These are phyloP conservation scores for Pyrochroa serraticornis DNA, from an alignment of 2,888 invertebrate species.

Conservation along the genomic window DNA sequence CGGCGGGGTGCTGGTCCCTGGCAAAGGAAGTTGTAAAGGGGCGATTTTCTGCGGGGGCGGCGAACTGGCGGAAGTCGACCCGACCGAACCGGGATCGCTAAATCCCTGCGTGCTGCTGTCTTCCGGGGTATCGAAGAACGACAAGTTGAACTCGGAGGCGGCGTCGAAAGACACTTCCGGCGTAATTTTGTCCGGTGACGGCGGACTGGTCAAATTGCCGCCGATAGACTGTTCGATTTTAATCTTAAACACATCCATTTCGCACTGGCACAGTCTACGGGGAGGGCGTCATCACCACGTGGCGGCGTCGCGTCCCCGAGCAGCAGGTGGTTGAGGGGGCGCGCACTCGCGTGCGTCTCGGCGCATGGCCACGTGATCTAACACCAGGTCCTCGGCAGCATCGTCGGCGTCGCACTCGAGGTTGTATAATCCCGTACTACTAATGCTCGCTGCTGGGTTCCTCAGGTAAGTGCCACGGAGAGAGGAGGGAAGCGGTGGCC, in stretches of 20 bases:
- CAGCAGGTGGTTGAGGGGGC: slow-evolving; percentile 43
- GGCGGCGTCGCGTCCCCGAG: slow-evolving; percentile 29
- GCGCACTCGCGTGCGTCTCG: slow-evolving; percentile 45
- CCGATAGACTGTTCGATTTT: slow-evolving; percentile 65
- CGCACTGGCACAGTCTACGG: slow-evolving; percentile 29
- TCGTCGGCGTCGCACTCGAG: slow-evolving; percentile 48
- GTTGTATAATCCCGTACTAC: slow-evolving; percentile 53
- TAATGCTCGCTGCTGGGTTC: slow-evolving; percentile 54
- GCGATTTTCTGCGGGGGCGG: slow-evolving; percentile 55
- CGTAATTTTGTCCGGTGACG: slow-evolving; percentile 65
- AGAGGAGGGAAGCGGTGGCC: slow-evolving; percentile 52
- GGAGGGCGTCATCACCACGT: slow-evolving; percentile 31
- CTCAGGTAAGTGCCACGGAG: slow-evolving; percentile 52
- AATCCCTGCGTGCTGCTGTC: slow-evolving; percentile 71
- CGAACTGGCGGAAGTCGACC: slow-evolving; percentile 60
- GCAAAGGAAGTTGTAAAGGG: slow-evolving; percentile 46
- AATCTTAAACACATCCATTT: slow-evolving; percentile 76
- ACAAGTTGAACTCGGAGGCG: slow-evolving; percentile 78
- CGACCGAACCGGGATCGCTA: slow-evolving; percentile 72
- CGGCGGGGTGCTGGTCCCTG: slow-evolving; percentile 45
- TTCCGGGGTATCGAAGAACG: slow-evolving; percentile 77
- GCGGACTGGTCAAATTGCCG: slow-evolving; percentile 65
- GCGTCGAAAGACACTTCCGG: slow-evolving; percentile 75
- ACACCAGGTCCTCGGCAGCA: slow-evolving; percentile 45
- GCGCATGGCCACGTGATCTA: slow-evolving; percentile 50